Percentiles rank a stretch among this genome's conserved stretches.
phyloP scores from a whole-genome alignment of 1,140 invertebrate genomes.

The Coptotermes formosanus region DNA sequence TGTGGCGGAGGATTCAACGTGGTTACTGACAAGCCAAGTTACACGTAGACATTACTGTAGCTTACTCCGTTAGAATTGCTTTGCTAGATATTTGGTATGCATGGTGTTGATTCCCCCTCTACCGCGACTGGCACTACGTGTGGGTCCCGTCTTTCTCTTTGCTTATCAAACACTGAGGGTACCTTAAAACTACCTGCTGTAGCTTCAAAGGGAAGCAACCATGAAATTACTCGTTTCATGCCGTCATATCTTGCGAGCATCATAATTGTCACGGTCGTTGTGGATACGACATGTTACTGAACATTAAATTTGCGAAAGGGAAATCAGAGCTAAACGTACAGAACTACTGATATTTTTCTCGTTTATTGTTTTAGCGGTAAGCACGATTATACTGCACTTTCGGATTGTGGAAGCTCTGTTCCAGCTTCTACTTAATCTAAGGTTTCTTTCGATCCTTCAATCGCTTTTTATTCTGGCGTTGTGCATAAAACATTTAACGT shows the following conservation, averaged over 20 bases:
- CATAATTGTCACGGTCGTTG: too few relatives aligned
- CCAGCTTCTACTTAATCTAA: too few relatives aligned
- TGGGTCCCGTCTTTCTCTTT: background rate
- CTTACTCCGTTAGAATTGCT: background rate
- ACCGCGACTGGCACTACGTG: background rate
- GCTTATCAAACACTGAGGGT: background rate
- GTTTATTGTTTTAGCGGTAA: too few relatives aligned
- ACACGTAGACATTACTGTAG: background rate
- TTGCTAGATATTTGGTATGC: background rate
- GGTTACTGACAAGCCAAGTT: background rate
- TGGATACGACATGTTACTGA: background rate
- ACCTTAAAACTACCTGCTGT: background rate
- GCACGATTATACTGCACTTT: too few relatives aligned
- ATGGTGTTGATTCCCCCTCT: background rate
- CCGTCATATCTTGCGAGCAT: background rate
- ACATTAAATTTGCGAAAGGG: background rate
- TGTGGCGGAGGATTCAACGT: background rate
- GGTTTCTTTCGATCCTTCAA: too few relatives aligned
- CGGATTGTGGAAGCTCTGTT: too few relatives aligned
- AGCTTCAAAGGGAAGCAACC: background rate
- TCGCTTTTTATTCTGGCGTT: too few relatives aligned
- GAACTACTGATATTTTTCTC: too few relatives aligned
- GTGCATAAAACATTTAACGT: too few relatives aligned
- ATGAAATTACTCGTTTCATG: constrained; percentile 9
- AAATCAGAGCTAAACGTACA: background rate